phyloP scores from a whole-genome alignment of 2,113 vertebrate genomes.

The Indri indri region DNA sequence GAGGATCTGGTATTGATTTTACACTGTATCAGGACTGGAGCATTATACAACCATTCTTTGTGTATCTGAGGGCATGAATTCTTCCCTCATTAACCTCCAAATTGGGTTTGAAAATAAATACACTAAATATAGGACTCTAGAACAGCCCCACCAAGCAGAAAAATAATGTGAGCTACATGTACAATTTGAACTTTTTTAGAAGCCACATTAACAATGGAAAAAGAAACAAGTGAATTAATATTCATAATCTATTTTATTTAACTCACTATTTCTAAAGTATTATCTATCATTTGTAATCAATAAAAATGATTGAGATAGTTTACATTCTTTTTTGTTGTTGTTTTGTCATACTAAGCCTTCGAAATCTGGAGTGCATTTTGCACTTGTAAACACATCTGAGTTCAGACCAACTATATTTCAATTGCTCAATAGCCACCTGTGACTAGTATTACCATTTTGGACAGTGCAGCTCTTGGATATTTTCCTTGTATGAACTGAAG shows the following conservation, averaged over 20 bases:
- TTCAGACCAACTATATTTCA: background rate
- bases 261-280: background rate
- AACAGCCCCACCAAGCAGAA: background rate
- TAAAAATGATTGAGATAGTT: background rate
- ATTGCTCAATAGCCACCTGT: background rate
- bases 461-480: background rate
- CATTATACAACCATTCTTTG: background rate
- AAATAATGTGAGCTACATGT: background rate
- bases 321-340: background rate
- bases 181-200: background rate
- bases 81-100: constrained; percentile 36
- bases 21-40: constrained; percentile 15
- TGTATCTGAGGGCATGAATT: constrained; percentile 9
- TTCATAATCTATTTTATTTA: background rate
- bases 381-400: background rate
- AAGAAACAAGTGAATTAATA: background rate
- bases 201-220: background rate
- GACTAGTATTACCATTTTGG: background rate
- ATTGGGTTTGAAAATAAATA: constrained; percentile 51
- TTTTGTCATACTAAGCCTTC: background rate
- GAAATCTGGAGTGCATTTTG: background rate
- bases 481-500: background rate
- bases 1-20: constrained; percentile 61
- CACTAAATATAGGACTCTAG: background rate
- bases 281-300: background rate